These are phyloP conservation scores for Tupiocoris notatus DNA, from an alignment of 2,888 invertebrate genomes.

Conservation along the genomic window DNA sequence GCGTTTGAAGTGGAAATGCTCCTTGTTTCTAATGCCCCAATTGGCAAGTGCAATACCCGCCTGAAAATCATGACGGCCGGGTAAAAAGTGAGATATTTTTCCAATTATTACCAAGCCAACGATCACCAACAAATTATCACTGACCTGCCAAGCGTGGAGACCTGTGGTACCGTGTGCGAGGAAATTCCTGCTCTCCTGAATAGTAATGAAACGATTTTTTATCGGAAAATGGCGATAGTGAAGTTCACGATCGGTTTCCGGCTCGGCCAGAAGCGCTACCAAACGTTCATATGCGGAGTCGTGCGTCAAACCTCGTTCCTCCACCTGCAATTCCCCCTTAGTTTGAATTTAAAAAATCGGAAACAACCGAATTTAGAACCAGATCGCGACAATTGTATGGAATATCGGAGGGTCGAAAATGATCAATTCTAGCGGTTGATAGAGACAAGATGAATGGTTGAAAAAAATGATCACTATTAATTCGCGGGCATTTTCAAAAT, in stretches of 20 bases:
- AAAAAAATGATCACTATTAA: too few relatives aligned
- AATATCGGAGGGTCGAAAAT: too few relatives aligned
- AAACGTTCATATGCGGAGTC: constrained; percentile 65
- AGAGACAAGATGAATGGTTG: too few relatives aligned
- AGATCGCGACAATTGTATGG: too few relatives aligned
- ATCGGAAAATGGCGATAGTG: constrained; percentile 66
- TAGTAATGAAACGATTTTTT: constrained; percentile 55
- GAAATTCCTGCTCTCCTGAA: constrained; percentile 70
- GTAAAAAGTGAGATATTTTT: too few relatives aligned
- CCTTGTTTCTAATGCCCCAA: constrained; percentile 64
- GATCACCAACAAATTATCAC: constrained; percentile 2
- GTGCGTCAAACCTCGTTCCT: constrained; percentile 59
- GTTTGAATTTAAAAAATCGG: too few relatives aligned
- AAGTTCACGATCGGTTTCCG: constrained; percentile 53
- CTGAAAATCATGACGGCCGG: constrained; percentile 58
- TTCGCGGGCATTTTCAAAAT: too few relatives aligned
- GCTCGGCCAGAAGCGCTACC: constrained; percentile 58
- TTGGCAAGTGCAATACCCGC: constrained; percentile 70
- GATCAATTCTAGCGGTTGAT: too few relatives aligned
- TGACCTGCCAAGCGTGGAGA: constrained; percentile 74
- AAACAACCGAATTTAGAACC: too few relatives aligned
- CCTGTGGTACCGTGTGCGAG: constrained; percentile 79
- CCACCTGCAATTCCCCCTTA: constrained; percentile 54
- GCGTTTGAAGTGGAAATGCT: constrained; percentile 58
- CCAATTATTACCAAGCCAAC: too few relatives aligned